A percentile compares a stretch with the other conserved stretches of the same genome.
Conservation (phyloP, 2,113 vertebrate genomes). For the Microcebus griseorufus region DNA sequence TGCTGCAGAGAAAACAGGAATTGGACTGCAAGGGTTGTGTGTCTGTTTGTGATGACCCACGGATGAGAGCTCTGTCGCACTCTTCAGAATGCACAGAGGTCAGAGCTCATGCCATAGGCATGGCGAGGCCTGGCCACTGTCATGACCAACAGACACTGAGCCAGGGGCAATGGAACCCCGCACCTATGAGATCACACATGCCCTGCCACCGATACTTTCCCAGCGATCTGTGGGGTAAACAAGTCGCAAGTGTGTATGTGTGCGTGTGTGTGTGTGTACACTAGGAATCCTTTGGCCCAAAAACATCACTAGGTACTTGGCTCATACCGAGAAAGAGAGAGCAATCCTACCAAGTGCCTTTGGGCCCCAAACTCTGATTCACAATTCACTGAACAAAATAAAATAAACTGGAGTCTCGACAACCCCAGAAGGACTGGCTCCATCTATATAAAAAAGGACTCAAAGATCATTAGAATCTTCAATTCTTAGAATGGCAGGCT, state of each 20-base stretch:
- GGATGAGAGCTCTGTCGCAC: no score
- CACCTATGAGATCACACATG: background rate
- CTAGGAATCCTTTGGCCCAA: background rate
- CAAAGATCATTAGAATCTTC: background rate
- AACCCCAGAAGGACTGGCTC: background rate
- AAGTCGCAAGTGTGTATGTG: background rate
- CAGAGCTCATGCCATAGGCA: background rate
- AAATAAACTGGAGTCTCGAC: background rate
- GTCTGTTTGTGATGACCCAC: background rate
- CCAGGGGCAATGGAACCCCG: no score
- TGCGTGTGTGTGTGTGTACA: rapidly evolving
- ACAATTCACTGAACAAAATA: background rate
- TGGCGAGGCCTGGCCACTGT: no score
- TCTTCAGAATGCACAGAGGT: background rate
- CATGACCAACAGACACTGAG: background rate
- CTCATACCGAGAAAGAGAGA: background rate
- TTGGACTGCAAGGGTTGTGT: background rate
- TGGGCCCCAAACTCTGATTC: background rate
- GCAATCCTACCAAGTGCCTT: background rate
- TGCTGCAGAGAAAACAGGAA: background rate
- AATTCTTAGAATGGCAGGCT: slow-evolving; percentile 15
- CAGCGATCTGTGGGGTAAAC: background rate
- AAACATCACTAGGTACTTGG: background rate
- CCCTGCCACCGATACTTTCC: background rate
- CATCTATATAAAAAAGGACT: background rate